A percentile compares a stretch with the other conserved stretches of the same genome.
Conservation (phyloP, 2,113 vertebrate genomes). For the Hydrolagus affinis region DNA sequence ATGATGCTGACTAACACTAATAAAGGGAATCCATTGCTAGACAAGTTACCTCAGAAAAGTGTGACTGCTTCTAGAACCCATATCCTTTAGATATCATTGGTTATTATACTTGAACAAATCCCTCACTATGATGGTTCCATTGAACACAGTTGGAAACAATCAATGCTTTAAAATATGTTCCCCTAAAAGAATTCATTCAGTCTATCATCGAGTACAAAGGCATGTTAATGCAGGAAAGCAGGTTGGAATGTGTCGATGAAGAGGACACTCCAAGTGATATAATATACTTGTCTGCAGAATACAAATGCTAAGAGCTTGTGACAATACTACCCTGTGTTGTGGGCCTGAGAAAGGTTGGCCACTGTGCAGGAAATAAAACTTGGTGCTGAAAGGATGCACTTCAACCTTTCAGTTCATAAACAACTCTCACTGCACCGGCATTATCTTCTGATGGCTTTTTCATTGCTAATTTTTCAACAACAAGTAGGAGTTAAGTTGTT, state of each 20-base stretch:
- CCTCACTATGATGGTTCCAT: conserved; percentile 56
- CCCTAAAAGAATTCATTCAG: conserved; percentile 47
- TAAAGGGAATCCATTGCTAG: conserved; percentile 47
- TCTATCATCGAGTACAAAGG: conserved; percentile 50
- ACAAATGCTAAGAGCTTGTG: conserved; percentile 49
- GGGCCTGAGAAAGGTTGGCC: conserved; percentile 33
- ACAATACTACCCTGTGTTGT: conserved; percentile 34
- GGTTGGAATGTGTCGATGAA: conserved; percentile 65
- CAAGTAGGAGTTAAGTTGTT: conserved; percentile 57
- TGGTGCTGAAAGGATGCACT: conserved; percentile 72
- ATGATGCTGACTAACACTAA: conserved; percentile 25
- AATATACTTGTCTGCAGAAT: conserved; percentile 50
- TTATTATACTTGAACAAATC: conserved; percentile 51
- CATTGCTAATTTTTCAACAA: conserved; percentile 54
- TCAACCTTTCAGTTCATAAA: conserved; percentile 71
- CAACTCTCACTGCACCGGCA: conserved; percentile 48
- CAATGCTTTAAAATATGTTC: conserved; percentile 43
- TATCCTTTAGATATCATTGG: conserved; percentile 60
- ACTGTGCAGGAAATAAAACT: conserved; percentile 41
- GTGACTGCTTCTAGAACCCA: conserved; percentile 46
- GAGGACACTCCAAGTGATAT: conserved; percentile 57
- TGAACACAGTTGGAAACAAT: conserved; percentile 56
- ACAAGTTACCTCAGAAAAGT: conserved; percentile 50
- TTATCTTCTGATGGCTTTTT: conserved; percentile 59
- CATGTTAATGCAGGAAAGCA: conserved; percentile 46